Evolutionary conservation across 2,113 vertebrate species (phyloP), one percentile per base, ranked within the genome.

Genomic region (Garra rufa): DNA sequence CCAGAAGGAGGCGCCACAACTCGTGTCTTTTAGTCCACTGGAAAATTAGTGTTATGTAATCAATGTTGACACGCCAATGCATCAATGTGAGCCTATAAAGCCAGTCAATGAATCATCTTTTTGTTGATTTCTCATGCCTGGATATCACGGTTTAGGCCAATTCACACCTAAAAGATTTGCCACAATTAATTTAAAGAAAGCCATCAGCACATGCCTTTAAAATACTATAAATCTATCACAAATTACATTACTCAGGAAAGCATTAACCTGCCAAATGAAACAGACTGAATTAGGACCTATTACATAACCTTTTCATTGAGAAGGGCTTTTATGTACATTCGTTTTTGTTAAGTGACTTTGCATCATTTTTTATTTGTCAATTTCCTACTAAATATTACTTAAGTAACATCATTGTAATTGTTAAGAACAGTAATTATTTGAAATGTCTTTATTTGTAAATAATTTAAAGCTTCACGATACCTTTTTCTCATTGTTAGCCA

Each of bases 401-500:
- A n/a, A n/a, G n/a, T n/a, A n/a, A n/a, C n/a, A n/a, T n/a, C n/a
- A n/a, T n/a, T n/a, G n/a, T n/a, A n/a, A n/a, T n/a, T n/a, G n/a
- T n/a, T n/a, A n/a, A n/a, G n/a, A n/a, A n/a, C n/a, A n/a, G n/a
- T n/a, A n/a, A n/a, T n/a, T n/a, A n/a, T n/a, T n/a, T n/a, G n/a
- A n/a, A n/a, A n/a, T n/a, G n/a, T n/a, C n/a, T 34, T 34, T 34
- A 34, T 34, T 34, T 34, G 34, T 34, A 34, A n/a, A 34, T 34
- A 34, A 34, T 34, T 34, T 34, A 34, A 34, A 34, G 34, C 34
- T 34, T 34, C 34, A 34, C 34, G 52, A 81, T 84, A 99, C 97
- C 97, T 97, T 99, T 92, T 95, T 97, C 76, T 98, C 96, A 2
- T 91, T 86, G 92, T 92, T 94, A 88, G 91, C 95, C 95, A 97